These are phyloP conservation scores for Acanthosepion pharaonis DNA, from an alignment of 2,888 invertebrate species.

Conservation along the genomic window DNA sequence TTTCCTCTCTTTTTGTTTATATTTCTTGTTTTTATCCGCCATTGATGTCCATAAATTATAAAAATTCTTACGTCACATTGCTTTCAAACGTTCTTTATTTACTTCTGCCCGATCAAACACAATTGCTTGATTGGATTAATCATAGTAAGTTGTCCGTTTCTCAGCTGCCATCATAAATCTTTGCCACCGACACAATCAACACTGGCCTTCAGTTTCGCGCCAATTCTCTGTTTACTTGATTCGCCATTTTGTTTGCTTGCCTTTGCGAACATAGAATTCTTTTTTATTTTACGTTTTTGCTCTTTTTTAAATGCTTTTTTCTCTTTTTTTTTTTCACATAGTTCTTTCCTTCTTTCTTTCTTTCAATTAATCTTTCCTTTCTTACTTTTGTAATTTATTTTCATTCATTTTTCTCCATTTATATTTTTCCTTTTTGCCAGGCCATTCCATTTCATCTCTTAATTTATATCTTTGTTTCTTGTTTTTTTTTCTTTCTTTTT, in stretches of 20 bases:
- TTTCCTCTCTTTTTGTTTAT: not conserved
- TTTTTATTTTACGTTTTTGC: too few relatives aligned
- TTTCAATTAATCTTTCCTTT: not conserved
- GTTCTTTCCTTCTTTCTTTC: too few relatives aligned
- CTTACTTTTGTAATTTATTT: not conserved
- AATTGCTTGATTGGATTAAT: slow-evolving; percentile 18
- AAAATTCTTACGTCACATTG: not conserved
- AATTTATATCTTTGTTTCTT: too few relatives aligned
- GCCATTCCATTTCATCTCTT: too few relatives aligned
- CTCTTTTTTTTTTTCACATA: too few relatives aligned
- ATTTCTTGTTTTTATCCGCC: not conserved
- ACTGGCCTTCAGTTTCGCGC: not conserved
- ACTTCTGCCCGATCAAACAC: not conserved
- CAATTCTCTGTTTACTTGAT: not conserved
- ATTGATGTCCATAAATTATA: not conserved
- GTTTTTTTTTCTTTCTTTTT: too few relatives aligned
- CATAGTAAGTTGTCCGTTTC: not conserved
- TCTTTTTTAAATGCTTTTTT: too few relatives aligned
- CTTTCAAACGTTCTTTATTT: not conserved
- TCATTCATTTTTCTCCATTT: too few relatives aligned
- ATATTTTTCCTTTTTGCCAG: too few relatives aligned
- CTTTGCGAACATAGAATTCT: not conserved
- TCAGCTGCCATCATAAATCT: not conserved
- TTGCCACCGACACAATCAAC: not conserved
- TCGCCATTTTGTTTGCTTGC: not conserved